Base-by-base conservation (phyloP, 2,888 invertebrate genomes). In the Stramonita haemastoma region DNA sequence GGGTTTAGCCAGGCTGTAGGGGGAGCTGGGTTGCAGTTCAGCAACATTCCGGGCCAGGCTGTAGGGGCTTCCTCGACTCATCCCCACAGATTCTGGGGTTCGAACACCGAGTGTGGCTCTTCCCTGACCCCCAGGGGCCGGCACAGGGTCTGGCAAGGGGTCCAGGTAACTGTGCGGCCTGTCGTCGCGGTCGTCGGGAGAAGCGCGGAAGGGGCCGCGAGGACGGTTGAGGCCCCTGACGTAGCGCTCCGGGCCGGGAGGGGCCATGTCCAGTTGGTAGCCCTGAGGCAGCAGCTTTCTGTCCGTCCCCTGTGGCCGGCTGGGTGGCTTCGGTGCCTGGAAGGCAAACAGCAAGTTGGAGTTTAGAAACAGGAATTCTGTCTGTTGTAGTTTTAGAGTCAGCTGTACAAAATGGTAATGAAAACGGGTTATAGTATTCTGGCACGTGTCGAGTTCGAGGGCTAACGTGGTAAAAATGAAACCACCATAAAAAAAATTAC, bases 121-220 rank as follows among this genome's bases (percentile, higher is more conserved):
- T 83, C 15, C 36, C 22, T 32, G 34, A 32, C 79, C 34, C 34
- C 34, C 34, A 26, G 0, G 79, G 34, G 13, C 79, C 15, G 34
- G 34, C 8, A 83, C 26, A 26, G 46, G 81, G 22, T 83, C 81
- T 46, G 81, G 81, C 26, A 83, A 22, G 11, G 81, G 81, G 6
- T 83, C 81, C 81, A 83, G 26, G 46, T 83, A 83, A 36, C 81
- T 83, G 81, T 83, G 81, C 11, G 81, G 81, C 22, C 81, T n/a
- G 46, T 83, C 46, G 46, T 83, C 81, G 11, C n/a, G 36, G 46
- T 83, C 81, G 46, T 36, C 2, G 22, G 81, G 81, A 11, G 46
- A 83, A 36, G 26, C 4, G 22, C 46, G 81, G 36, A 1, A 6
- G 46, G 22, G 8, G 22, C 36, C 22, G 22, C 32, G 79, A 17